A percentile compares a stretch with the other conserved stretches of the same genome.
Conservation (phyloP, 2,113 vertebrate genomes). For the Nansenia antarctica region DNA sequence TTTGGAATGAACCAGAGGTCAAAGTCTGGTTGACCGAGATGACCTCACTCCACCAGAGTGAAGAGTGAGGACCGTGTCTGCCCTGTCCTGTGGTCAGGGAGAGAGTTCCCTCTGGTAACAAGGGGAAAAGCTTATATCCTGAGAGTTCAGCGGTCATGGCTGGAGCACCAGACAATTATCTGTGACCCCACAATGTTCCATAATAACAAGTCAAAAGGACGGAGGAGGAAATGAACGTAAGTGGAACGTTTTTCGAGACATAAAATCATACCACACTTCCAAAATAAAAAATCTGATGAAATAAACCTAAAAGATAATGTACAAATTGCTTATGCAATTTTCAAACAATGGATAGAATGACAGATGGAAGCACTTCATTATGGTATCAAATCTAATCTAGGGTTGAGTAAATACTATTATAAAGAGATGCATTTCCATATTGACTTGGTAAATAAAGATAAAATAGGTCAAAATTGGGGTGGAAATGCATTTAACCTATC, state of each 20-base stretch:
- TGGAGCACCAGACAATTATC: conserved; percentile 46
- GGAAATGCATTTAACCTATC: neutral
- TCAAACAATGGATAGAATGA: conserved; percentile 21
- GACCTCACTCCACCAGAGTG: conserved; percentile 54
- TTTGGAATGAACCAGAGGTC: conserved; percentile 42
- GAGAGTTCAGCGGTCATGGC: conserved; percentile 34
- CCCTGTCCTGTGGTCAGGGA: conserved; percentile 43
- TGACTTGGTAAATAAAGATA: neutral
- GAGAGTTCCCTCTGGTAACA: conserved; percentile 39
- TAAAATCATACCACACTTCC: conserved; percentile 43
- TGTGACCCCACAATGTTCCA: conserved; percentile 56
- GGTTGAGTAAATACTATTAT: conserved; percentile 13
- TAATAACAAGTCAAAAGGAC: conserved; percentile 48
- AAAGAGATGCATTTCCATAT: neutral
- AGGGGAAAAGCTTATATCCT: conserved; percentile 49
- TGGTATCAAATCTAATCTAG: conserved; percentile 3
- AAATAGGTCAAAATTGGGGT: neutral
- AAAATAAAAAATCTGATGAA: conserved; percentile 34
- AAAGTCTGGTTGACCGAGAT: conserved; percentile 41
- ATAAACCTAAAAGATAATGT: conserved; percentile 27
- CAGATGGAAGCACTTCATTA: conserved; percentile 23
- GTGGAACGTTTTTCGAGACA: conserved; percentile 46
- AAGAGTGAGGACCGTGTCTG: conserved; percentile 36
- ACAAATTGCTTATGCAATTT: conserved; percentile 21
- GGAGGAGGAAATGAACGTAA: conserved; percentile 46